A percentile compares a stretch with the other conserved stretches of the same genome.
phyloP scores from a whole-genome alignment of 2,888 invertebrate genomes.

The Camptogramma bilineatum region DNA sequence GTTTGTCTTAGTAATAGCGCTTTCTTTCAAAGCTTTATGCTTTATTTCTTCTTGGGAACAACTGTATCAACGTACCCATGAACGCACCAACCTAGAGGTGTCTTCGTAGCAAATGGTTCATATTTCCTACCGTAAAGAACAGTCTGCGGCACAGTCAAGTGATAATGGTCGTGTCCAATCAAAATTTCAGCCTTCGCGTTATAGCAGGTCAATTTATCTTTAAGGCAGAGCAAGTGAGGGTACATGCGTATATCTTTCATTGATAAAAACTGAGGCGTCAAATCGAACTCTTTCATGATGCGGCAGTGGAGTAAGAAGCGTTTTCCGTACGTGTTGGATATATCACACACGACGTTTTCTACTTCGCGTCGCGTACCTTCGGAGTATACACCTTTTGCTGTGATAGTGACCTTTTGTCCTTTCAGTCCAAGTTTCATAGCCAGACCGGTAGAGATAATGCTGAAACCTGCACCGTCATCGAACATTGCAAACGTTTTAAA shows the following conservation, averaged over 20 bases:
- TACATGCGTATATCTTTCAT: constrained; percentile 10
- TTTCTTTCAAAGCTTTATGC: no score
- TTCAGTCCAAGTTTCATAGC: constrained; percentile 15
- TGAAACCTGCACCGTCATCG: constrained; percentile 22
- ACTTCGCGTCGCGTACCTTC: constrained; percentile 4
- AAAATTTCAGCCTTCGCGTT: constrained; percentile 12
- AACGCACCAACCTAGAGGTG: constrained; percentile 24
- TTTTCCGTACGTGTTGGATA: constrained; percentile 15
- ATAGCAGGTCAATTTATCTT: constrained; percentile 8
- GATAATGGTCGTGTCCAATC: constrained; percentile 26
- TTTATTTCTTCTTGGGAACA: background rate
- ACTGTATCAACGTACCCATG: constrained; percentile 15
- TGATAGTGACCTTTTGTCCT: constrained; percentile 8
- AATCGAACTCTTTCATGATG: constrained; percentile 7
- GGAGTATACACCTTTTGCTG: constrained; percentile 7
- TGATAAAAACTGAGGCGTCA: constrained; percentile 13
- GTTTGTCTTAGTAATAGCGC: no score
- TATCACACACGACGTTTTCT: constrained; percentile 9
- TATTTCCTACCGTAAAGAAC: constrained; percentile 6
- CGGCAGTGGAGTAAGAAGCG: constrained; percentile 12
- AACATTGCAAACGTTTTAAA: constrained; percentile 23
- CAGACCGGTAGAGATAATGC: constrained; percentile 11
- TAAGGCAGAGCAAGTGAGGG: constrained; percentile 10
- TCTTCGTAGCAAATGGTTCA: constrained; percentile 18
- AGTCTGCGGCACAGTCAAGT: constrained; percentile 20